Evolutionary conservation across 2,888 invertebrate species (phyloP), one percentile per base, ranked within the genome.

Genomic region (Sabatieria punctata): DNA sequence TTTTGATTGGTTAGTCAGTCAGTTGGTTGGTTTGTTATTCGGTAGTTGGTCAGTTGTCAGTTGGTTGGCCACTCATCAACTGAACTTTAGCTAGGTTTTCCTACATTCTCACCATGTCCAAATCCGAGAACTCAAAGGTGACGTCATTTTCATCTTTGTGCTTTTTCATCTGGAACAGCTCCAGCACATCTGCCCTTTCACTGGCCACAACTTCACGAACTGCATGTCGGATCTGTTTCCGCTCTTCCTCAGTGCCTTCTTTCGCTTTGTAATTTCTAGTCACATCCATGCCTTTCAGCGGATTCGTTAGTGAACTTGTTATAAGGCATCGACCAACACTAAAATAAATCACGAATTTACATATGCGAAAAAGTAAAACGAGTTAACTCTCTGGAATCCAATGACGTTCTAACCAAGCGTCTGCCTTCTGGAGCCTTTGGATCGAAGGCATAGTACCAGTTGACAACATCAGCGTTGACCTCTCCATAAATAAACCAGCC

Each of bases 381-480:
- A 23, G 23, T 15, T n/a, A 40, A 40, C 41, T 40, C 22, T 8
- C 22, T 21, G 19, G 41, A 21, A 13, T 23, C 41, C n/a, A n/a
- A n/a, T 8, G 6, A 8, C 13, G 37, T 27, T 8, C 25, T 8
- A 11, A 44, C 18, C 4, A 44, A 26, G 11, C 26, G 24, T 8
- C 36, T 37, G 13, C 44, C 44, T 19, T 44, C n/a, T 4, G 44
- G 46, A 21, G 15, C 22, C 4, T 4, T 43, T 3, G 15, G 26
- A 25, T 73, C 72, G 40, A 75, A 85, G 41, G 78, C 74, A 66
- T 84, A 85, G 55, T 79, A 78, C 88, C 88, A 91, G 59, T 78
- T 78, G 4, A 88, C 76, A 69, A 82, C 82, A 65, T 91, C 89
- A 11, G 89, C 89, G 64, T 91, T 91, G 1, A 89, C 88, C 72